These are phyloP conservation scores for Nomada flava DNA, from an alignment of 2,888 invertebrate species.

Conservation along the genomic window DNA sequence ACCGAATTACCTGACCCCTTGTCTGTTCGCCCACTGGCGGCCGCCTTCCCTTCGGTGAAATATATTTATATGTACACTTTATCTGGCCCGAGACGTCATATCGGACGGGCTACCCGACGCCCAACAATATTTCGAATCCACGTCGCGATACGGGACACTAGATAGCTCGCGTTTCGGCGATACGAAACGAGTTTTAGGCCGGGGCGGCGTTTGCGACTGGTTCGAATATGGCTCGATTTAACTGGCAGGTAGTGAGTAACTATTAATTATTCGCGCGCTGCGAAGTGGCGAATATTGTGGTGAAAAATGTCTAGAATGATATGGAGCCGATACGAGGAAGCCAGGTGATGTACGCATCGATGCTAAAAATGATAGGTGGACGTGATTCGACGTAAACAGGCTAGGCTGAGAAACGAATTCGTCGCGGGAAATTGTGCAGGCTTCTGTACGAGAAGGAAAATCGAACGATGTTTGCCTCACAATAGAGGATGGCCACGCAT, in stretches of 20 bases:
- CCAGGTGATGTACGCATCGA: not conserved
- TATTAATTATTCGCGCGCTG: no score
- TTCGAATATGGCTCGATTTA: no score
- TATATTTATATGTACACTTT: conserved; percentile 28
- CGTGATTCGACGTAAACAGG: not conserved
- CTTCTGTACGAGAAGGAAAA: conserved; percentile 36
- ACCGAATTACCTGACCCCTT: conserved; percentile 74
- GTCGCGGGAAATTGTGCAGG: conserved; percentile 21
- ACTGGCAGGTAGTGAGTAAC: no score
- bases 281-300: no score
- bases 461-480: conserved; percentile 46
- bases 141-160: not conserved
- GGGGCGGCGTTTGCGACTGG: no score
- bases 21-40: conserved; percentile 41
- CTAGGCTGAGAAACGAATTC: conserved; percentile 32
- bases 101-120: conserved; percentile 31
- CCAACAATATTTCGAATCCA: conserved; percentile 15
- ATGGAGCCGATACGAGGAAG: not conserved
- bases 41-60: conserved; percentile 4
- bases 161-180: conserved; percentile 3
- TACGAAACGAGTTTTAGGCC: not conserved
- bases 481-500: conserved; percentile 43
- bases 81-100: conserved; percentile 32
- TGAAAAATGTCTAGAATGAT: no score
- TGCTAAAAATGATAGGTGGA: not conserved